Evolutionary conservation across 2,113 vertebrate species (phyloP).

Genomic region (Sinocyclocheilus rhinocerous): DNA sequence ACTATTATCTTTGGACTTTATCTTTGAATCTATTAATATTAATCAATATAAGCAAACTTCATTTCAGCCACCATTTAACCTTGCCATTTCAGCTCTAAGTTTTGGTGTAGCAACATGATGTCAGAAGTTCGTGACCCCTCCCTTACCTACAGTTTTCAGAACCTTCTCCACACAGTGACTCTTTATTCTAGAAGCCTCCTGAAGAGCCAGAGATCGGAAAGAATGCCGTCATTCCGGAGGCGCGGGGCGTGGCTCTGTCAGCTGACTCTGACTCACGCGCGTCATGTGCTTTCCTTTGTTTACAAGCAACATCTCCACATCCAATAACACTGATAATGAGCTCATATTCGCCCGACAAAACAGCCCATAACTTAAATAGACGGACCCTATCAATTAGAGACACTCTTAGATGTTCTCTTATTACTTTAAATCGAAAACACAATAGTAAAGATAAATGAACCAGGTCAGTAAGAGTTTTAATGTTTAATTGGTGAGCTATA

Average conservation of each 20-base stretch:
- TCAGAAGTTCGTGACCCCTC: not conserved
- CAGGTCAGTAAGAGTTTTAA: too few species aligned
- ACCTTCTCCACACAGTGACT: not conserved
- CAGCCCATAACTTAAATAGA: not conserved
- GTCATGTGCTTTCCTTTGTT: slow-evolving; percentile 34
- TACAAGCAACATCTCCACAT: slow-evolving; percentile 2
- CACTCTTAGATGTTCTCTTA: too few species aligned
- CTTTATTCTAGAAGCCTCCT: not conserved
- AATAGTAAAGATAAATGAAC: too few species aligned
- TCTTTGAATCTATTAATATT: not conserved
- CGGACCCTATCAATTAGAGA: not conserved
- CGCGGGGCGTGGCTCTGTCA: slow-evolving; percentile 46
- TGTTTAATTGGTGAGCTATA: not conserved
- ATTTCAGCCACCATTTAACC: too few species aligned
- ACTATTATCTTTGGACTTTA: not conserved
- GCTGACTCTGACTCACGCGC: slow-evolving; percentile 64
- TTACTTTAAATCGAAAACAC: too few species aligned
- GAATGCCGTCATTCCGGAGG: slow-evolving; percentile 14
- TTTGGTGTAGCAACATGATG: not conserved
- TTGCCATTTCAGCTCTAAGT: not conserved
- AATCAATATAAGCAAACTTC: too few species aligned
- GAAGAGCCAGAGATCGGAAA: not conserved
- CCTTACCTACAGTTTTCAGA: not conserved
- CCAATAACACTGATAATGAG: not conserved
- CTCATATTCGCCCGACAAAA: not conserved